phyloP scores from a whole-genome alignment of 2,888 invertebrate species.

The Lutraria lutraria region DNA sequence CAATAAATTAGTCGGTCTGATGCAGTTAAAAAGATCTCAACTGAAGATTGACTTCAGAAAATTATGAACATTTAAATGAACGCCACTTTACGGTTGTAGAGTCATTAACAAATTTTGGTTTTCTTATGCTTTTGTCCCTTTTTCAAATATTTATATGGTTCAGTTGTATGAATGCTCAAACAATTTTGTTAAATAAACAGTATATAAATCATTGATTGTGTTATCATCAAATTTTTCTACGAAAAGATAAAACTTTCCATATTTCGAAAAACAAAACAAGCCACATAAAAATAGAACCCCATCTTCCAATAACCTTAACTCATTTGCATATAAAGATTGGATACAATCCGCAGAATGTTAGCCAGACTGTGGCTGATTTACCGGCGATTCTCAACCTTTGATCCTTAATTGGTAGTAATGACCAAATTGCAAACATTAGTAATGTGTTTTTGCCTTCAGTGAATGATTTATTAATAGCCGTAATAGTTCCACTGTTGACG shows the following conservation, averaged over 20 bases:
- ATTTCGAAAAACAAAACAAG: neutral
- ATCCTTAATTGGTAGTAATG: neutral
- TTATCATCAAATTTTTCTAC: neutral
- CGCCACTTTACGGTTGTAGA: no score
- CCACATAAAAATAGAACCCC: neutral
- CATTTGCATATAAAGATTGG: neutral
- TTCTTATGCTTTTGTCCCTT: no score
- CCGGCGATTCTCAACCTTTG: neutral
- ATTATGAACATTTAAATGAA: no score
- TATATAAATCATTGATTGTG: no score
- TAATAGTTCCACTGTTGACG: no score
- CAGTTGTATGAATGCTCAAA: no score
- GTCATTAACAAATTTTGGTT: no score
- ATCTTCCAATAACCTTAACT: neutral
- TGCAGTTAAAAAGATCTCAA: no score
- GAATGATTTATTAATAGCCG: neutral
- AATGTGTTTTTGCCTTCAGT: slow-evolving; percentile 4
- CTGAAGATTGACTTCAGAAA: no score
- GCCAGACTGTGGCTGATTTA: neutral
- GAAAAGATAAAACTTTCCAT: neutral
- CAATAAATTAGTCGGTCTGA: no score
- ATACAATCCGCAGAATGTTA: neutral
- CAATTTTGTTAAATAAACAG: no score
- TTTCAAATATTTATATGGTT: no score
- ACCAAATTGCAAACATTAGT: neutral